Conservation (phyloP, 1,140 invertebrate species). For the Aphelinus certus region DNA sequence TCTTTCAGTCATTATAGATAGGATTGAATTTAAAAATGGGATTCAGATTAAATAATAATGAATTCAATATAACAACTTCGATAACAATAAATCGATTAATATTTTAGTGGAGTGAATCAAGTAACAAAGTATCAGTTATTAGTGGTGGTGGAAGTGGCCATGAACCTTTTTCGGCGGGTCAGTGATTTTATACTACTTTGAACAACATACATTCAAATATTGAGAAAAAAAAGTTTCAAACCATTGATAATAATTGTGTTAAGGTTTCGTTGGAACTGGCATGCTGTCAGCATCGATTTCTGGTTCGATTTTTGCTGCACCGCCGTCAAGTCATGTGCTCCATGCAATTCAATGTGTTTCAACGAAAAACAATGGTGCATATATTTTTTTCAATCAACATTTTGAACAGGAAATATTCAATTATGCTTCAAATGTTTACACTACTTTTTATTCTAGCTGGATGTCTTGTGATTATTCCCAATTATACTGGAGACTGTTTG, state of each 20-base stretch:
- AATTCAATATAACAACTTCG: no score
- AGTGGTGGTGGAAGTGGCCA: constrained; percentile 88
- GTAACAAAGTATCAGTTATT: constrained; percentile 75
- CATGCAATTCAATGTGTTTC: constrained; percentile 72
- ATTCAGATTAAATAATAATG: no score
- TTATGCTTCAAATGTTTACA: constrained; percentile 7
- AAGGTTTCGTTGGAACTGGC: constrained; percentile 82
- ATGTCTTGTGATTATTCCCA: constrained; percentile 79
- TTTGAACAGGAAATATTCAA: not conserved
- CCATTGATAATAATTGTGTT: no score
- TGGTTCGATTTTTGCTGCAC: constrained; percentile 83
- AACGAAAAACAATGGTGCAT: constrained; percentile 65
- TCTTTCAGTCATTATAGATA: no score
- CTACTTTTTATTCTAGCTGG: constrained; percentile 67
- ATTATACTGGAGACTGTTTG: constrained; percentile 88
- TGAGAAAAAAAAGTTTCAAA: no score
- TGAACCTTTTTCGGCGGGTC: constrained; percentile 83
- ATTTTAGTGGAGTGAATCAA: constrained; percentile 60
- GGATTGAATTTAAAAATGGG: no score
- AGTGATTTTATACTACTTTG: not conserved
- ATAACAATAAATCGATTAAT: not conserved
- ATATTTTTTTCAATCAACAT: not conserved
- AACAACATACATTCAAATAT: constrained; percentile 8
- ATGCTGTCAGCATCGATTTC: constrained; percentile 80
- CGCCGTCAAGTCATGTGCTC: constrained; percentile 75